phyloP scores from a whole-genome alignment of 1,140 invertebrate species.

The Plectrocnemia conspersa region DNA sequence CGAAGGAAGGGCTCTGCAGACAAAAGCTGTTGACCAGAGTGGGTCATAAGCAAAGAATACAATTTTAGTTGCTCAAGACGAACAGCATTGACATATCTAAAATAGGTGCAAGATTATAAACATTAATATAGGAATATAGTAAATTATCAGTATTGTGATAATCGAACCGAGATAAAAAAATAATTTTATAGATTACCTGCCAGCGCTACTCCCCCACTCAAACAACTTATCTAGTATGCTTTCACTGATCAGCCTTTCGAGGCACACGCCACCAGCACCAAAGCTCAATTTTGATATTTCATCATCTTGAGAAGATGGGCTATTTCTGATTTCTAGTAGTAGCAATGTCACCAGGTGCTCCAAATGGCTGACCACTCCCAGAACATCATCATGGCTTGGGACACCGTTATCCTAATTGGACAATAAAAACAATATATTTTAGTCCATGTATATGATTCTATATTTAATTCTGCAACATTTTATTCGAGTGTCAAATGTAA shows the following conservation, averaged over 20 bases:
- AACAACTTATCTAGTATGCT: constrained; percentile 73
- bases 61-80: constrained; percentile 78
- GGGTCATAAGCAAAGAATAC: constrained; percentile 73
- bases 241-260: constrained; percentile 72
- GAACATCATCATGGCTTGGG: constrained; percentile 74
- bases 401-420: constrained; percentile 43
- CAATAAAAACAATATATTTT: constrained; percentile 1
- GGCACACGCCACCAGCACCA: constrained; percentile 56
- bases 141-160: neutral
- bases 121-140: neutral
- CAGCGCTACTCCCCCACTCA: constrained; percentile 70
- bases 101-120: constrained; percentile 21
- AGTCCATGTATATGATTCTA: neutral
- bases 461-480: neutral
- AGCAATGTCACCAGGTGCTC: constrained; percentile 89
- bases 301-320: constrained; percentile 41
- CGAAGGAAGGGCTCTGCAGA: constrained; percentile 86
- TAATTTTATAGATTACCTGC: constrained; percentile 54
- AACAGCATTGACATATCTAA: constrained; percentile 71
- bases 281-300: constrained; percentile 43
- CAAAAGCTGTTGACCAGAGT: constrained; percentile 71
- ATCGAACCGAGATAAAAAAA: no score
- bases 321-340: constrained; percentile 65
- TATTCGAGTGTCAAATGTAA: constrained; percentile 7
- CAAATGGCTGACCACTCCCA: constrained; percentile 86